Percentiles rank a stretch among this genome's conserved stretches.
Conservation (phyloP, 1,140 invertebrate genomes). For the Drosophila rhopaloa region DNA sequence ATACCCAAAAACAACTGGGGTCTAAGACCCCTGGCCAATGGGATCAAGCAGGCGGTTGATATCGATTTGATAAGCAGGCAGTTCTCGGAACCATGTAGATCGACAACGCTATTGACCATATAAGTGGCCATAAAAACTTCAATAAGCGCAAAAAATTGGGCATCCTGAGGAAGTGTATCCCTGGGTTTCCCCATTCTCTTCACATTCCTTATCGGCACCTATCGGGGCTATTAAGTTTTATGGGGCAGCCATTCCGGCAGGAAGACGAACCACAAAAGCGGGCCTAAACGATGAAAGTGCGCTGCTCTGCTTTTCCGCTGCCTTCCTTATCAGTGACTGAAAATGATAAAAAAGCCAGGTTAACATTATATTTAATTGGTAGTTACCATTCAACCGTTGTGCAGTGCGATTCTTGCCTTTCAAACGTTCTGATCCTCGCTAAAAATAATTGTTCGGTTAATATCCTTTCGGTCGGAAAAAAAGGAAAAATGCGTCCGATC, state of each 20-base stretch:
- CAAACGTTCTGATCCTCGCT: constrained; percentile 5
- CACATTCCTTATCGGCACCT: constrained; percentile 28
- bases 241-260: constrained; percentile 22
- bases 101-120: not conserved
- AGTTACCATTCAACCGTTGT: constrained; percentile 68
- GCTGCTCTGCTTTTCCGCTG: constrained; percentile 22
- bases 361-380: constrained; percentile 83
- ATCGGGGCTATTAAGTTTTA: constrained; percentile 20
- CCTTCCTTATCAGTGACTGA: constrained; percentile 56
- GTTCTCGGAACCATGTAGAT: constrained; percentile 11
- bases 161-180: constrained; percentile 66
- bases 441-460: not conserved
- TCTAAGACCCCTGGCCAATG: not conserved
- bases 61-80: not conserved
- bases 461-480: constrained; percentile 33
- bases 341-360: constrained; percentile 75
- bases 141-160: constrained; percentile 5
- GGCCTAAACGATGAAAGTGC: constrained; percentile 19
- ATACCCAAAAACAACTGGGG: constrained; percentile 1
- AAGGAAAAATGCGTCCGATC: constrained; percentile 38
- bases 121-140: not conserved
- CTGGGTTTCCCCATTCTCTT: not conserved
- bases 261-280: constrained; percentile 12
- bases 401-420: constrained; percentile 54
- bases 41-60: constrained; percentile 2